These are phyloP conservation scores for Hemicrepidius hirtus DNA, from an alignment of 2,888 invertebrate species.

Conservation along the genomic window DNA sequence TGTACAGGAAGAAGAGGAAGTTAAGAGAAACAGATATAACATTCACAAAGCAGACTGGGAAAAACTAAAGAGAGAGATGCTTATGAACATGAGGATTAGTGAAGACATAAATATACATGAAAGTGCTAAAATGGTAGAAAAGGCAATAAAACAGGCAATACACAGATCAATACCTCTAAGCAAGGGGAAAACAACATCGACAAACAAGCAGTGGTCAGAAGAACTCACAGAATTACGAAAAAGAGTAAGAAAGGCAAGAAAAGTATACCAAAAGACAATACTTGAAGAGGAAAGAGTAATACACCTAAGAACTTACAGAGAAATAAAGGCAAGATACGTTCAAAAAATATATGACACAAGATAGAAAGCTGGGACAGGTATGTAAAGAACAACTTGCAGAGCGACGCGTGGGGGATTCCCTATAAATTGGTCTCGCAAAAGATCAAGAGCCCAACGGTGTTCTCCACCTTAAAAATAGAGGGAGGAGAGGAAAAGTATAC, in stretches of 20 bases:
- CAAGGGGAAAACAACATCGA: background rate
- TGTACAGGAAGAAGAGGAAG: no score
- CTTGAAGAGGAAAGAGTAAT: background rate
- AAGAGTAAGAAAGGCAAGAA: background rate
- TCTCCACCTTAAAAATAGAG: no score
- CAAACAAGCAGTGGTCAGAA: background rate
- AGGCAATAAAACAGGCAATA: conserved; percentile 2
- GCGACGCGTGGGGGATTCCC: conserved; percentile 30
- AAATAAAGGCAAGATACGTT: background rate
- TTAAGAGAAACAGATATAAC: conserved; percentile 2
- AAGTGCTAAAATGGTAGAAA: background rate
- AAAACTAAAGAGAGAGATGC: background rate
- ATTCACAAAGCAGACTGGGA: conserved; percentile 30
- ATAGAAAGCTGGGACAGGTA: no score
- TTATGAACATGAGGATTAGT: background rate
- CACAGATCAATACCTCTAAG: background rate
- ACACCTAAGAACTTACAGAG: background rate
- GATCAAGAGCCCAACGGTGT: no score
- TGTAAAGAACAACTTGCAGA: background rate
- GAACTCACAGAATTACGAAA: background rate
- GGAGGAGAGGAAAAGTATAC: conserved; percentile 34
- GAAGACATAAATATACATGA: background rate
- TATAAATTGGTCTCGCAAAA: no score
- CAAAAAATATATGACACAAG: background rate
- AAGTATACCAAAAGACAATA: no score